Evolutionary conservation across 2,113 vertebrate species (phyloP).

Genomic region (Myotis davidii): DNA sequence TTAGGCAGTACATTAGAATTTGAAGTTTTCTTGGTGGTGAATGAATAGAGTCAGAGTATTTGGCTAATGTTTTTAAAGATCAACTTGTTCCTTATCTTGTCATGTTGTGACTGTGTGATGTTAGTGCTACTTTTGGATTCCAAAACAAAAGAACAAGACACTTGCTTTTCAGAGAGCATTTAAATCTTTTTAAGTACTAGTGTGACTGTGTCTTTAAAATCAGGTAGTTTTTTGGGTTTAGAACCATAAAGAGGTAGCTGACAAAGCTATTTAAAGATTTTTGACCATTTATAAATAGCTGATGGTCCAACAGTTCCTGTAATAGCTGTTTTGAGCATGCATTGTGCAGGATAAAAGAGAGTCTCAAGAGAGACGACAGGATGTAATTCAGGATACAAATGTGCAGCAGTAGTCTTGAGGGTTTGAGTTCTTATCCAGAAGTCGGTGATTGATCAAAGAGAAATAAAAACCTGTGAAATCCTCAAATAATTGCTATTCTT

Average conservation of each 20-base stretch:
- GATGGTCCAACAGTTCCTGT: slow-evolving; percentile 64
- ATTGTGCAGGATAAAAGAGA: slow-evolving; percentile 64
- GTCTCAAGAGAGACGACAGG: slow-evolving; percentile 70
- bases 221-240: slow-evolving; percentile 47
- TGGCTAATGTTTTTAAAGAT: slow-evolving; percentile 38
- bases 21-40: slow-evolving; percentile 46
- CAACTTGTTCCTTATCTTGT: background rate
- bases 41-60: background rate
- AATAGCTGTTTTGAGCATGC: slow-evolving; percentile 60
- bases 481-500: slow-evolving; percentile 51
- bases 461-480: slow-evolving; percentile 52
- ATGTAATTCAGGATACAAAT: slow-evolving; percentile 74
- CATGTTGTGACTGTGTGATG: slow-evolving; percentile 25
- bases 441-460: slow-evolving; percentile 51
- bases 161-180: slow-evolving; percentile 26
- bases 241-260: slow-evolving; percentile 16
- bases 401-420: slow-evolving; percentile 46
- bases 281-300: slow-evolving; percentile 73
- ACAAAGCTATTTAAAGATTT: slow-evolving; percentile 69
- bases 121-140: slow-evolving; percentile 40
- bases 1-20: background rate
- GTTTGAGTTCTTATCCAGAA: slow-evolving; percentile 57
- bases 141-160: slow-evolving; percentile 33
- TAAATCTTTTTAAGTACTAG: slow-evolving; percentile 41
- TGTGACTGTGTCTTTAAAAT: slow-evolving; percentile 52